A percentile compares a stretch with the other conserved stretches of the same genome.
Evolutionary conservation across 92 coral and sea anemone species (phyloP).

Genomic region (Desmophyllum pertusum): DNA sequence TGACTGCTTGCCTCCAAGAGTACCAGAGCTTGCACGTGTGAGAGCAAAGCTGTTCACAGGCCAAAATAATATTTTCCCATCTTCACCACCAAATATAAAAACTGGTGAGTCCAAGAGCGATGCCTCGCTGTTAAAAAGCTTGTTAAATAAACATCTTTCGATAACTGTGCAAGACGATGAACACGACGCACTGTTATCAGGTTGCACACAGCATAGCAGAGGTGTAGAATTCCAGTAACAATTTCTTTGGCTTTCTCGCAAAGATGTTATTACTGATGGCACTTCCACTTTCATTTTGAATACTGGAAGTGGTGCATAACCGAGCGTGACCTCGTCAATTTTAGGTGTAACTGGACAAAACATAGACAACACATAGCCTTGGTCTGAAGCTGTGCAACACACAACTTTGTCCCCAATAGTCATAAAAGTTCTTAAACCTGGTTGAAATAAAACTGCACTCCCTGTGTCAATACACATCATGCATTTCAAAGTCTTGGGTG

Average conservation of each 20-base stretch:
- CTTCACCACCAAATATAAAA: constrained; percentile 35
- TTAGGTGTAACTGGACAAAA: neutral
- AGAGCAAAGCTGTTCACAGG: constrained; percentile 27
- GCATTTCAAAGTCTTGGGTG: neutral
- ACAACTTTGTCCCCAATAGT: constrained; percentile 20
- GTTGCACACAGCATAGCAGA: constrained; percentile 27
- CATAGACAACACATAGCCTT: constrained; percentile 23
- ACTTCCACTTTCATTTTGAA: neutral
- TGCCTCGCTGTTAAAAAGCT: constrained; percentile 40
- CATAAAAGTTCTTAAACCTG: constrained; percentile 11
- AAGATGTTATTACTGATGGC: neutral
- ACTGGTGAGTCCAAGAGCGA: constrained; percentile 55
- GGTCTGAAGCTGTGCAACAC: constrained; percentile 9
- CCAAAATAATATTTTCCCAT: constrained; percentile 52
- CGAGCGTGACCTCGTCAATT: neutral
- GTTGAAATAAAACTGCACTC: constrained; percentile 37
- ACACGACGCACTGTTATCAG: neutral
- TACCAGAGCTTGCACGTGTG: neutral
- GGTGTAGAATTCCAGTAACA: neutral
- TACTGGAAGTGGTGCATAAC: constrained; percentile 20
- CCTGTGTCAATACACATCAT: constrained; percentile 8
- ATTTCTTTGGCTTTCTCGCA: neutral
- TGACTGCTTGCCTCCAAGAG: neutral
- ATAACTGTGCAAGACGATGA: neutral
- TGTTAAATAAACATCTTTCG: constrained; percentile 46